phyloP scores from a whole-genome alignment of 1,140 invertebrate genomes.

The Lucilia cuprina region DNA sequence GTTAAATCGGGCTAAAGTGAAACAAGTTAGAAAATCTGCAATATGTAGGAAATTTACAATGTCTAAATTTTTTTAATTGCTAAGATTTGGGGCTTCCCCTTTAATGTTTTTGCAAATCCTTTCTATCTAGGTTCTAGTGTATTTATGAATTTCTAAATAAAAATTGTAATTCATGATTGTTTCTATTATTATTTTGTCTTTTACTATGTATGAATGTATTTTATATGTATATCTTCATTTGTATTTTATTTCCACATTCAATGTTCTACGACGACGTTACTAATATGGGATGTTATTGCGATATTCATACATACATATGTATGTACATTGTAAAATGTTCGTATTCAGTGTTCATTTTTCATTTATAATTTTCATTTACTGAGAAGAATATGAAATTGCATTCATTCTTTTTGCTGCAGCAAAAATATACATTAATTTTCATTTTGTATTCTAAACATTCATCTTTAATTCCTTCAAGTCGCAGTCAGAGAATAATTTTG shows the following conservation, averaged over 20 bases:
- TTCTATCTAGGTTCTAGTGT: too few relatives aligned
- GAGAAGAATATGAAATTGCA: neutral
- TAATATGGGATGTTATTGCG: neutral
- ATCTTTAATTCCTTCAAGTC: neutral
- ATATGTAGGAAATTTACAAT: too few relatives aligned
- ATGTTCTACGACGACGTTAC: neutral
- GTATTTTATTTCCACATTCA: neutral
- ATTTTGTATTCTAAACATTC: neutral
- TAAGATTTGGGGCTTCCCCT: too few relatives aligned
- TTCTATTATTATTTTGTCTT: neutral
- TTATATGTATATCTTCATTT: neutral
- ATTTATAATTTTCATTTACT: slow-evolving; percentile 5
- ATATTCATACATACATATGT: too few relatives aligned
- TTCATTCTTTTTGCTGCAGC: neutral
- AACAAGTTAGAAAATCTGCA: too few relatives aligned
- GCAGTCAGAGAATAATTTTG: neutral
- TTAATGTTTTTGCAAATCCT: too few relatives aligned
- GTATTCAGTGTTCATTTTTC: neutral
- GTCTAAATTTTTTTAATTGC: too few relatives aligned
- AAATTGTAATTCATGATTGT: slow-evolving; percentile 15
- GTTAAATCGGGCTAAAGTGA: too few relatives aligned
- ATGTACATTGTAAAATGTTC: neutral
- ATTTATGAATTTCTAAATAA: neutral
- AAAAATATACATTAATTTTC: neutral
- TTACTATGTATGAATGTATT: neutral